Conservation (phyloP, 2,888 invertebrate genomes). For the Trimorus sp. region DNA sequence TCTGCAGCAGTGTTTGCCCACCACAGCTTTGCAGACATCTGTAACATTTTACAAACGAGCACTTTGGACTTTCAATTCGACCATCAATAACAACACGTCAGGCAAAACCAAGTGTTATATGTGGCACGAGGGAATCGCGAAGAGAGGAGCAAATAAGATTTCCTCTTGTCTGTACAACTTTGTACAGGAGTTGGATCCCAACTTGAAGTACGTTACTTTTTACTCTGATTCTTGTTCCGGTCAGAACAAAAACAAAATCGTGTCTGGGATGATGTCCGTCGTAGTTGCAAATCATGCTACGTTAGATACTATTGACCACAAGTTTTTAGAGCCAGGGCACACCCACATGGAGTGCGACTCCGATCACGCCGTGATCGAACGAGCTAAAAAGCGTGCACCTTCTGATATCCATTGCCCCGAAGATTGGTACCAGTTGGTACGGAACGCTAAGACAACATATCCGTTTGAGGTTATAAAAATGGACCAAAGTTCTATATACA, state of each 20-base stretch:
- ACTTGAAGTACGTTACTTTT: slow-evolving; percentile 46
- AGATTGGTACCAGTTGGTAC: slow-evolving; percentile 37
- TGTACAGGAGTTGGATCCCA: slow-evolving; percentile 44
- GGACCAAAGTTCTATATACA: slow-evolving; percentile 29
- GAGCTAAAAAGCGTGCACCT: slow-evolving; percentile 17
- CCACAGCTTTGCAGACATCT: slow-evolving; percentile 69
- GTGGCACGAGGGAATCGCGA: slow-evolving; percentile 72
- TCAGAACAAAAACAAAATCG: slow-evolving; percentile 69
- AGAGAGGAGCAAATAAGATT: slow-evolving; percentile 70
- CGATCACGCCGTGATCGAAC: slow-evolving; percentile 31
- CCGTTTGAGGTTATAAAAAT: slow-evolving; percentile 31
- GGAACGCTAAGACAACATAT: slow-evolving; percentile 17
- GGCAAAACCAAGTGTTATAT: slow-evolving; percentile 68
- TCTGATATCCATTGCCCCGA: slow-evolving; percentile 28
- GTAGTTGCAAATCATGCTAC: slow-evolving; percentile 31
- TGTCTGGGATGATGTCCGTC: slow-evolving; percentile 65
- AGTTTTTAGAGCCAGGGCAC: slow-evolving; percentile 47
- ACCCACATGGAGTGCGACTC: slow-evolving; percentile 40
- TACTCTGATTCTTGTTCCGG: slow-evolving; percentile 63
- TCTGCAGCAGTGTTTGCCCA: slow-evolving; percentile 71
- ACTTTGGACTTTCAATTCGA: slow-evolving; percentile 73
- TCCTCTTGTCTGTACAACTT: slow-evolving; percentile 66
- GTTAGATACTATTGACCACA: slow-evolving; percentile 36
- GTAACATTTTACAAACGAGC: slow-evolving; percentile 73
- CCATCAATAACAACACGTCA: slow-evolving; percentile 66